Evolutionary conservation across 2,113 vertebrate species (phyloP).

Genomic region (Petaurus breviceps): DNA sequence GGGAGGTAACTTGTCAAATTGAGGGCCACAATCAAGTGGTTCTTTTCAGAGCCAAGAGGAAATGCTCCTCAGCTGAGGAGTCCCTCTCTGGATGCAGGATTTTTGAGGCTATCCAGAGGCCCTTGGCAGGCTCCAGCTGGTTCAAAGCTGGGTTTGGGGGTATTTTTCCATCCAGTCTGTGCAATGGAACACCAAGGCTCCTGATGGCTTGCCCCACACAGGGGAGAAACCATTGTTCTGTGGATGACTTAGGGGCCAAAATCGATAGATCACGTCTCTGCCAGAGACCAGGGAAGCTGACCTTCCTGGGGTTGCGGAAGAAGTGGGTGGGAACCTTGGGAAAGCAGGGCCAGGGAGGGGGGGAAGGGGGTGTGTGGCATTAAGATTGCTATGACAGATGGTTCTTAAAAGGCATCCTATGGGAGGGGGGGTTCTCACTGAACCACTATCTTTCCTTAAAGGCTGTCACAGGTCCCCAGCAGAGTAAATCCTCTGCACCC

Average conservation of each 20-base stretch:
- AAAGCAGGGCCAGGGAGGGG: background rate
- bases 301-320: background rate
- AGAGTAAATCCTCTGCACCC: background rate
- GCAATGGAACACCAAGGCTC: background rate
- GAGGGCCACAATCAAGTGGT: background rate
- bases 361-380: accelerated
- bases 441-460: background rate
- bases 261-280: background rate
- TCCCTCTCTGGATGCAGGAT: background rate
- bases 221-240: background rate
- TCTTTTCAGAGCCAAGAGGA: background rate
- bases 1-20: background rate
- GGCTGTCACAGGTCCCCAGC: background rate
- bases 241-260: background rate
- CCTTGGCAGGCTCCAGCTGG: background rate
- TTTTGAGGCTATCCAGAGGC: background rate
- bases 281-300: background rate
- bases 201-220: background rate
- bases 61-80: background rate
- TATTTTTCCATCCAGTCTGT: background rate
- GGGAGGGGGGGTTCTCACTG: background rate
- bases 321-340: background rate
- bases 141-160: background rate
- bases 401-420: background rate
- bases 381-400: background rate